These are phyloP conservation scores for Acrocyrtus sp. DNA, from an alignment of 2,888 invertebrate genomes.

Conservation along the genomic window DNA sequence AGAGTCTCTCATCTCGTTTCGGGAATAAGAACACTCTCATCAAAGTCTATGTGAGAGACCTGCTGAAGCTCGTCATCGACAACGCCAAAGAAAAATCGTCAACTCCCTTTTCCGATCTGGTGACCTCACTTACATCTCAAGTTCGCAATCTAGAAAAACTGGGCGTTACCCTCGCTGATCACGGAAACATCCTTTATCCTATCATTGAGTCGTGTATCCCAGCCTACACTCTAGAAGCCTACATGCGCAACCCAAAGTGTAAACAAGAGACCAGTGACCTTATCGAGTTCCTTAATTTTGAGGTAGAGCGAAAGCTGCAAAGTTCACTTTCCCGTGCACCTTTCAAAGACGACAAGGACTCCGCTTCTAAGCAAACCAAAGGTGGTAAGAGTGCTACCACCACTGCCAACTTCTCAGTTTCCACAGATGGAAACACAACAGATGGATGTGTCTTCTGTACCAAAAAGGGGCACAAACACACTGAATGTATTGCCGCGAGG, in stretches of 20 bases:
- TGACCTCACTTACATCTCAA: not conserved
- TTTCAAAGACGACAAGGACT: not conserved
- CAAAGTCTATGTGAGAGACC: slow-evolving; percentile 1
- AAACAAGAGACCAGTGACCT: not conserved
- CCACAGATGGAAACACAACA: too few species aligned
- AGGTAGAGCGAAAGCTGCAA: not conserved
- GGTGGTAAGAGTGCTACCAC: too few species aligned
- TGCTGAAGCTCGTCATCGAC: not conserved
- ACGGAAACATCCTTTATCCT: not conserved
- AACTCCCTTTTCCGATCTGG: not conserved
- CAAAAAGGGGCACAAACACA: not conserved
- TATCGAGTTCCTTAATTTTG: not conserved
- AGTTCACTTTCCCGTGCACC: too few species aligned
- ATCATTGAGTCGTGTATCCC: slow-evolving; percentile 1
- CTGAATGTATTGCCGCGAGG: not conserved
- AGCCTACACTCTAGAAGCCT: not conserved
- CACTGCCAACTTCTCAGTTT: not conserved
- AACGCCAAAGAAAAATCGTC: not conserved
- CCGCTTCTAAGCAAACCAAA: too few species aligned
- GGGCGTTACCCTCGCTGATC: not conserved
- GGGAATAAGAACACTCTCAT: not conserved
- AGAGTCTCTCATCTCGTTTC: not conserved
- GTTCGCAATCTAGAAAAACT: not conserved
- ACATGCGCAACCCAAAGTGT: not conserved
- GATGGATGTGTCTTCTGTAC: not conserved